phyloP scores from a whole-genome alignment of 2,113 vertebrate genomes.

The Gambusia holbrooki region DNA sequence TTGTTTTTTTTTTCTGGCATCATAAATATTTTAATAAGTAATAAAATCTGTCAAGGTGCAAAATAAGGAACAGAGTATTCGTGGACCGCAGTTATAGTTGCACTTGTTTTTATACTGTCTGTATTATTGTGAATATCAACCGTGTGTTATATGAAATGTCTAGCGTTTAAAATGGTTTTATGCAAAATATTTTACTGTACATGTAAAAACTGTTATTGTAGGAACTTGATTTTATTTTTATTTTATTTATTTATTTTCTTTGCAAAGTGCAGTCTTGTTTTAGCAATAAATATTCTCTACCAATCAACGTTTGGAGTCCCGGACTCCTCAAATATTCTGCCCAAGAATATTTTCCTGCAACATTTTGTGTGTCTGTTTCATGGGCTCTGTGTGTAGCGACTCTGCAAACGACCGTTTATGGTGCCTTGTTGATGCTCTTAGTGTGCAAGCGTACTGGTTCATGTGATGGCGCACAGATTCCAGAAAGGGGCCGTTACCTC shows the following conservation, averaged over 20 bases:
- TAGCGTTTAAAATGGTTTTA: conserved; percentile 64
- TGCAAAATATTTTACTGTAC: conserved; percentile 70
- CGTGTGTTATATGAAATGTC: conserved; percentile 46
- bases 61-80: conserved; percentile 30
- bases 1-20: conserved; percentile 27
- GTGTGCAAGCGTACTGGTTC: conserved; percentile 45
- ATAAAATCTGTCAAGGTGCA: conserved; percentile 36
- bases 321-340: conserved; percentile 45
- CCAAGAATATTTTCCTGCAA: conserved; percentile 23
- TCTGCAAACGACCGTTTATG: conserved; percentile 57
- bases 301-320: conserved; percentile 46
- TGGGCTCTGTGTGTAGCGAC: conserved; percentile 60
- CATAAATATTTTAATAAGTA: conserved; percentile 55
- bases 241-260: conserved; percentile 28
- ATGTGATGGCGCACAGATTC: conserved; percentile 40
- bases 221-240: conserved; percentile 45
- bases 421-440: conserved; percentile 74
- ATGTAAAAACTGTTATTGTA: conserved; percentile 57
- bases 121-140: conserved; percentile 27
- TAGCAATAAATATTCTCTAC: conserved; percentile 74
- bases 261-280: conserved; percentile 67
- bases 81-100: conserved; percentile 31
- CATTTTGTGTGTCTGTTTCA: conserved; percentile 31
- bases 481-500: conserved; percentile 42
- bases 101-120: conserved; percentile 72